Evolutionary conservation across 2,888 invertebrate genomes (phyloP).

Genomic region (Metacarcinus magister): DNA sequence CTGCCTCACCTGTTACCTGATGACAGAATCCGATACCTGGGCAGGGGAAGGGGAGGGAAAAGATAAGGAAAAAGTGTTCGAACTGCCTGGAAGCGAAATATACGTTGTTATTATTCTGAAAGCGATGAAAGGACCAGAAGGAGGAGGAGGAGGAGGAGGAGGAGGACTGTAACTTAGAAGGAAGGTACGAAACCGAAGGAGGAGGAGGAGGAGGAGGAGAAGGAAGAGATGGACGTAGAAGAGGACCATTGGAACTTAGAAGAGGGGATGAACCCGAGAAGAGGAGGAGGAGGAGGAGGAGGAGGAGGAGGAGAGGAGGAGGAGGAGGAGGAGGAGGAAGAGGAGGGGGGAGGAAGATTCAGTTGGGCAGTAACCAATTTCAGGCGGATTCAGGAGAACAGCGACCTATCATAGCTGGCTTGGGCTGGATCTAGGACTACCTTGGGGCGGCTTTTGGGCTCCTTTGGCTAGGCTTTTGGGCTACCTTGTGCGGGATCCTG

Average conservation of each 20-base stretch:
- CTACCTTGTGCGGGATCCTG: background rate
- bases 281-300: background rate
- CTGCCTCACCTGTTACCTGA: too few relatives aligned
- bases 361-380: background rate
- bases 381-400: background rate
- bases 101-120: background rate
- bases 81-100: too few relatives aligned
- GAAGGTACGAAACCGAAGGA: background rate
- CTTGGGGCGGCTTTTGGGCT: background rate
- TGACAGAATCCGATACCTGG: too few relatives aligned
- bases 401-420: background rate
- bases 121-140: background rate
- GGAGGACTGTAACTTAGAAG: background rate
- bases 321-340: background rate
- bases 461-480: background rate
- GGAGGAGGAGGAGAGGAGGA: background rate
- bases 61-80: too few relatives aligned
- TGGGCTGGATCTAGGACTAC: background rate
- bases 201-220: background rate
- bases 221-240: background rate
- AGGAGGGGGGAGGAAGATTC: background rate
- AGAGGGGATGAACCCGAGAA: background rate
- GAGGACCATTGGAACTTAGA: background rate
- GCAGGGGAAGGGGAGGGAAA: too few relatives aligned
- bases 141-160: background rate